Evolutionary conservation across 2,888 invertebrate genomes (phyloP).

Genomic region (Ophion obscuratus): DNA sequence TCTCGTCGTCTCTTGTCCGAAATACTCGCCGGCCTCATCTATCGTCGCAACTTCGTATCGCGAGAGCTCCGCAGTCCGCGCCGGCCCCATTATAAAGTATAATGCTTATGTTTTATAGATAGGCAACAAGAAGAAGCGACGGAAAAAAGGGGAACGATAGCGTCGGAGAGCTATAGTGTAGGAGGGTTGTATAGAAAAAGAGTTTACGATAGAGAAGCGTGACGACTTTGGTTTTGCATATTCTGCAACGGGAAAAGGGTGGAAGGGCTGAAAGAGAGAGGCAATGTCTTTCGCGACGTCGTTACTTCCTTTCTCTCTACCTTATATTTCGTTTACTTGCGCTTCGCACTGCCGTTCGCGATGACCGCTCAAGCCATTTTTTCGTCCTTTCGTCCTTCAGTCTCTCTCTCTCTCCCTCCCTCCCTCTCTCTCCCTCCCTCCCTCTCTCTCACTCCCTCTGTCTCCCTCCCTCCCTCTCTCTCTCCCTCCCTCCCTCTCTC

Average conservation of each 20-base stretch:
- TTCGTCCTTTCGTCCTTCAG: too few species aligned
- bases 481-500: neutral
- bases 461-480: too few species aligned
- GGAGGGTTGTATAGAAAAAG: slow-evolving; percentile 32
- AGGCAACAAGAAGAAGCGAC: slow-evolving; percentile 52
- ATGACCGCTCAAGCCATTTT: neutral
- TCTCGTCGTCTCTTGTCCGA: neutral
- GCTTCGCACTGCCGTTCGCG: neutral
- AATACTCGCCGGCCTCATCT: neutral
- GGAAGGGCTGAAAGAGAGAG: neutral
- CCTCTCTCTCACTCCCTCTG: too few species aligned
- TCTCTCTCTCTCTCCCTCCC: neutral
- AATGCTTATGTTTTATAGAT: slow-evolving; percentile 78
- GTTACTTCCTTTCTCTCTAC: neutral
- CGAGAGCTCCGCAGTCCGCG: slow-evolving; percentile 6
- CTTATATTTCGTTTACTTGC: too few species aligned
- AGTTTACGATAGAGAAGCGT: slow-evolving; percentile 62
- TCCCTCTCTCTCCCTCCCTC: neutral
- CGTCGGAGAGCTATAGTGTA: slow-evolving; percentile 8
- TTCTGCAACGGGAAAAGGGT: slow-evolving; percentile 40
- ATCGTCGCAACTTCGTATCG: neutral
- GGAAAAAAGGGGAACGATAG: slow-evolving; percentile 11
- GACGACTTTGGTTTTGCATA: slow-evolving; percentile 66
- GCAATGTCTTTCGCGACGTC: neutral
- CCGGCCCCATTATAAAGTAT: slow-evolving; percentile 77